These are phyloP conservation scores for Cotesia glomerata DNA, from an alignment of 1,140 invertebrate species.

Conservation along the genomic window DNA sequence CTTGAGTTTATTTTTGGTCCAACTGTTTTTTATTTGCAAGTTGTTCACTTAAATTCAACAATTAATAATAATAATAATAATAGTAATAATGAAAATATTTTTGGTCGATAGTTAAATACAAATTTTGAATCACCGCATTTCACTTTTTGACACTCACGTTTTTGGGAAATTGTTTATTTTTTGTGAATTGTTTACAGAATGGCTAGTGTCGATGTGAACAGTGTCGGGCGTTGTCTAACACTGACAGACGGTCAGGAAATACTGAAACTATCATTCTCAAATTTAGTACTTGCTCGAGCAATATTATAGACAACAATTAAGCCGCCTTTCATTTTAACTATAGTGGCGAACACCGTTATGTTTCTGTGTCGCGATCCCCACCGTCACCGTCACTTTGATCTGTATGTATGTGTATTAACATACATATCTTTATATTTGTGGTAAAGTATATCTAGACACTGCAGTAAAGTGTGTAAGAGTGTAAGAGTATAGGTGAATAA, in stretches of 20 bases:
- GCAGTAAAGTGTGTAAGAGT: too few relatives aligned
- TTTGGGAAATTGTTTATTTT: not conserved
- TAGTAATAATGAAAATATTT: too few relatives aligned
- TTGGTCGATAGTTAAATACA: too few relatives aligned
- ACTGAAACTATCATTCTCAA: slow-evolving; percentile 62
- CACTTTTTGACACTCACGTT: not conserved
- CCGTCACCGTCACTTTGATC: not conserved
- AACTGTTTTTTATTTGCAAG: too few relatives aligned
- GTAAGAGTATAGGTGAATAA: not conserved
- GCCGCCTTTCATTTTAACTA: slow-evolving; percentile 63
- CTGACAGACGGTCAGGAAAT: slow-evolving; percentile 64
- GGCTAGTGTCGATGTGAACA: not conserved
- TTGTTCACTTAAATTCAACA: too few relatives aligned
- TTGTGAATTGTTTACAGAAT: not conserved
- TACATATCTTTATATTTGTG: not conserved
- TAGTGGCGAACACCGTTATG: slow-evolving; percentile 56
- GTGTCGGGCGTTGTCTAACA: slow-evolving; percentile 51
- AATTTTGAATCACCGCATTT: too few relatives aligned
- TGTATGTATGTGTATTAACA: not conserved
- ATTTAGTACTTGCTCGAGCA: slow-evolving; percentile 50
- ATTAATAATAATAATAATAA: too few relatives aligned
- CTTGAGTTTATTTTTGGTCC: too few relatives aligned
- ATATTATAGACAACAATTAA: slow-evolving; percentile 61
- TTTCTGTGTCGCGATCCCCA: slow-evolving; percentile 11
- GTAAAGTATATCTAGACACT: not conserved